Evolutionary conservation across 2,888 invertebrate species (phyloP).

Genomic region (Mechanitis messenoides): DNA sequence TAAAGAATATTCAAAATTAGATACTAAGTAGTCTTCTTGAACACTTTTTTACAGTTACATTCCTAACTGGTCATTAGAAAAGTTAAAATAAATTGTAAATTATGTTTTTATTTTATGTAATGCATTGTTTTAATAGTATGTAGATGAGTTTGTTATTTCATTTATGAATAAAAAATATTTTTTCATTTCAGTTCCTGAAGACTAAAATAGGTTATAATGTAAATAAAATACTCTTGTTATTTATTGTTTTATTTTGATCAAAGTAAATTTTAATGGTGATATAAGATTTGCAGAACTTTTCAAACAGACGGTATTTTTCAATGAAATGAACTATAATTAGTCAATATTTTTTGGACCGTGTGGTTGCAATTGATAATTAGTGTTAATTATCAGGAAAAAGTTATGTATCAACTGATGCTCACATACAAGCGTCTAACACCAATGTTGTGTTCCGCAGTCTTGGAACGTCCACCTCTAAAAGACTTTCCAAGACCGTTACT

Average conservation of each 20-base stretch:
- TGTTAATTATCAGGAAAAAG: too few relatives aligned
- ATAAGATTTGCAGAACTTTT: too few relatives aligned
- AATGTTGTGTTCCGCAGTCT: too few relatives aligned
- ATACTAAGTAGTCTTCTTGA: slow-evolving; percentile 47
- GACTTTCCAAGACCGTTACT: too few relatives aligned
- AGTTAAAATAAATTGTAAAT: slow-evolving; percentile 13
- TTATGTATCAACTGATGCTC: too few relatives aligned
- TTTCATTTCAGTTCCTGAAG: slow-evolving; percentile 47
- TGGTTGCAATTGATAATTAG: too few relatives aligned
- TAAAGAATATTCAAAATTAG: slow-evolving; percentile 36
- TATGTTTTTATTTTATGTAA: slow-evolving; percentile 2
- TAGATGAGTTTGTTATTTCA: slow-evolving; percentile 4
- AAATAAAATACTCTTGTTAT: slow-evolving; percentile 43
- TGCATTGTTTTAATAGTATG: slow-evolving; percentile 7
- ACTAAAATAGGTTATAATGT: slow-evolving; percentile 50
- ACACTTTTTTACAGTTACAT: slow-evolving; percentile 31
- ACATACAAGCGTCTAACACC: too few relatives aligned
- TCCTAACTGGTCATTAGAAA: slow-evolving; percentile 20
- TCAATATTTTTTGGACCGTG: too few relatives aligned
- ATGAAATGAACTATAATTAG: too few relatives aligned
- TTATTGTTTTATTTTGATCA: slow-evolving; percentile 27
- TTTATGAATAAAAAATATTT: slow-evolving; percentile 1
- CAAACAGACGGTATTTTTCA: too few relatives aligned
- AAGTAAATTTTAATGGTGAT: slow-evolving; percentile 36
- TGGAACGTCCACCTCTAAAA: too few relatives aligned